A percentile compares a stretch with the other conserved stretches of the same genome.
These are phyloP conservation scores for Acronicta aceris DNA, from an alignment of 2,888 invertebrate genomes.

Conservation along the genomic window DNA sequence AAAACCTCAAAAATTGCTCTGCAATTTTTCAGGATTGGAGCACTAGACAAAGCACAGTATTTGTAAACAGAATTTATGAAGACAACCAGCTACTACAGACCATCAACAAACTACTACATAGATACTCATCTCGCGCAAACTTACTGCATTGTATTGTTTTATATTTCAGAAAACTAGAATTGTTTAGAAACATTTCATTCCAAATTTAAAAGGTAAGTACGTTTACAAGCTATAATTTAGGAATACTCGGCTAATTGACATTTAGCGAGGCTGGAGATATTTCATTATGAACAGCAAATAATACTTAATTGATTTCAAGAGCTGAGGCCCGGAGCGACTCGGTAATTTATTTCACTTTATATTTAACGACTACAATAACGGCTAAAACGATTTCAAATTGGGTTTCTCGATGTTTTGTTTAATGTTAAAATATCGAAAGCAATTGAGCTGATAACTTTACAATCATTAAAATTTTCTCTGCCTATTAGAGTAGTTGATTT, in stretches of 20 bases:
- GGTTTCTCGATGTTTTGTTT: conserved; percentile 33
- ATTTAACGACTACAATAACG: conserved; percentile 49
- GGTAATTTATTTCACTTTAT: conserved; percentile 72
- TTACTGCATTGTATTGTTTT: no score
- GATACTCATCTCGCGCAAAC: no score
- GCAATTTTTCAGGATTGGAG: no score
- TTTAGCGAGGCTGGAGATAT: conserved; percentile 60
- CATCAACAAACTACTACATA: no score
- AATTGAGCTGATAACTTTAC: conserved; percentile 7
- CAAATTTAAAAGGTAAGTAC: not conserved
- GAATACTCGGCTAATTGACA: conserved; percentile 38
- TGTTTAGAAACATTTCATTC: no score
- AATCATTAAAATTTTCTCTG: conserved; percentile 5
- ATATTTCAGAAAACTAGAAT: no score
- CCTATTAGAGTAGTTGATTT: not conserved
- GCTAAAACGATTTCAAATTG: conserved; percentile 55
- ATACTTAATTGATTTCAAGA: conserved; percentile 66
- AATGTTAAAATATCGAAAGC: conserved; percentile 44
- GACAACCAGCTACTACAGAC: no score
- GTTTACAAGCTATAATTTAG: conserved; percentile 35
- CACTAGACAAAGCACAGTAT: no score
- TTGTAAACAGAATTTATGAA: no score
- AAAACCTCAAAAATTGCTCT: no score
- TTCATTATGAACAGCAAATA: conserved; percentile 58
- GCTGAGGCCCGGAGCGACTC: conserved; percentile 47